Evolutionary conservation across 2,113 vertebrate genomes (phyloP).

Genomic region (Hoplias malabaricus): DNA sequence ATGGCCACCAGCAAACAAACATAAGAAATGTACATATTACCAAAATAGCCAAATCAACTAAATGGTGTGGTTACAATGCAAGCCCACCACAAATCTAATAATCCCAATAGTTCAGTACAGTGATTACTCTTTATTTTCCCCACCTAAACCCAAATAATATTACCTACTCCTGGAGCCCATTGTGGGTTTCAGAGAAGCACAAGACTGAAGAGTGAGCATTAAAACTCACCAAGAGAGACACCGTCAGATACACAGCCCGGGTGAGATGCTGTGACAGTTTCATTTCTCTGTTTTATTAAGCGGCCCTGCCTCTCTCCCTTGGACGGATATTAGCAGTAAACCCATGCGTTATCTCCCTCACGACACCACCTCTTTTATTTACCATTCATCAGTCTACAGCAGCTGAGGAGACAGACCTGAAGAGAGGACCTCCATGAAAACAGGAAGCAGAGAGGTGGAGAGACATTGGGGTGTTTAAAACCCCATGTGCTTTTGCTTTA

Average conservation of each 20-base stretch:
- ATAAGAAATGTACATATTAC: too few species aligned
- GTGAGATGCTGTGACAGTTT: slow-evolving; percentile 47
- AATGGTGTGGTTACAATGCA: too few species aligned
- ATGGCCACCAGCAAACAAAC: too few species aligned
- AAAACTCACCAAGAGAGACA: slow-evolving; percentile 15
- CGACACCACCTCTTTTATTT: slow-evolving; percentile 44
- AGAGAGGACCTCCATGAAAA: not conserved
- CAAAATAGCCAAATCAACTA: too few species aligned
- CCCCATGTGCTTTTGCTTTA: not conserved
- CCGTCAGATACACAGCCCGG: slow-evolving; percentile 10
- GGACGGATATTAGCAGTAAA: slow-evolving; percentile 49
- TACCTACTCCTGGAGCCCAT: not conserved
- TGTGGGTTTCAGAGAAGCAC: slow-evolving; percentile 6
- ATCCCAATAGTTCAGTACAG: not conserved
- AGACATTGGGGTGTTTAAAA: too few species aligned
- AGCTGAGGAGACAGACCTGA: slow-evolving; percentile 14
- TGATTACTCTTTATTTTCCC: not conserved
- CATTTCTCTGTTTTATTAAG: slow-evolving; percentile 51
- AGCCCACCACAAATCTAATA: too few species aligned
- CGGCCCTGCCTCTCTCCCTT: slow-evolving; percentile 14
- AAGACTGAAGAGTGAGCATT: slow-evolving; percentile 8
- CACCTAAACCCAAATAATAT: not conserved
- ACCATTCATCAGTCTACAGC: slow-evolving; percentile 37
- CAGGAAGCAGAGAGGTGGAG: slow-evolving; percentile 7
- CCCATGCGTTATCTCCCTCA: slow-evolving; percentile 40